Conservation (phyloP, 2,113 vertebrate species). For the Tragelaphus scriptus region DNA sequence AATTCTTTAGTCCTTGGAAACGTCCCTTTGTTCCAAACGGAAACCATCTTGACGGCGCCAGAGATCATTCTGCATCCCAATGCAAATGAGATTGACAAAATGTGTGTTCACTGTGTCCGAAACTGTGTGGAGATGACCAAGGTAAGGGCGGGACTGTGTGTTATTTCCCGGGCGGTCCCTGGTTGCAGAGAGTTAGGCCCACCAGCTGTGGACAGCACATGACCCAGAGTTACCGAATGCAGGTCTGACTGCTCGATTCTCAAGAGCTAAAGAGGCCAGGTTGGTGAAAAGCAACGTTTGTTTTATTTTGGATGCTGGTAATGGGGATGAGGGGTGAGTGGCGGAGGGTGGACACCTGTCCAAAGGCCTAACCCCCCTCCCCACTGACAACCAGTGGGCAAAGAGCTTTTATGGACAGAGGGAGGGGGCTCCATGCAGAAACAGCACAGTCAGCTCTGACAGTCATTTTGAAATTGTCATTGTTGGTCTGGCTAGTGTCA, state of each 20-base stretch:
- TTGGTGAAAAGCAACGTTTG: background rate
- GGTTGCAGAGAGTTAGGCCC: accelerated
- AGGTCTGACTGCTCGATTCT: background rate
- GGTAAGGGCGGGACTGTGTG: slow-evolving; percentile 70
- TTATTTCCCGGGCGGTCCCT: accelerated
- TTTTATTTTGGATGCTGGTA: background rate
- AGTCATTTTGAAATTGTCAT: background rate
- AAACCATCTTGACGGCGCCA: slow-evolving; percentile 85
- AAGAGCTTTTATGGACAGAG: background rate
- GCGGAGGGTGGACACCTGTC: background rate
- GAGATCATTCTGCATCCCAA: slow-evolving; percentile 88
- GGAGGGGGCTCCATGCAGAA: background rate
- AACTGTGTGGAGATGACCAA: slow-evolving; percentile 90
- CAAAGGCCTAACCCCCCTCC: background rate
- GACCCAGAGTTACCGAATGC: accelerated
- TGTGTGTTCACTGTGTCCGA: slow-evolving; percentile 83
- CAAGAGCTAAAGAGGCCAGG: background rate
- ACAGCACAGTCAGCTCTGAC: background rate
- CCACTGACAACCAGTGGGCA: background rate
- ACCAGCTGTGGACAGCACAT: accelerated
- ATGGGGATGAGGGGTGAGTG: background rate
- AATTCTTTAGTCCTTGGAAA: slow-evolving; percentile 80
- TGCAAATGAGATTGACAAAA: slow-evolving; percentile 83
- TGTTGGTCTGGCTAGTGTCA: background rate
- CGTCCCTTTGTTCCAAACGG: slow-evolving; percentile 86